Conservation (phyloP, 2,888 invertebrate genomes). For the Cryptosula pallasiana region DNA sequence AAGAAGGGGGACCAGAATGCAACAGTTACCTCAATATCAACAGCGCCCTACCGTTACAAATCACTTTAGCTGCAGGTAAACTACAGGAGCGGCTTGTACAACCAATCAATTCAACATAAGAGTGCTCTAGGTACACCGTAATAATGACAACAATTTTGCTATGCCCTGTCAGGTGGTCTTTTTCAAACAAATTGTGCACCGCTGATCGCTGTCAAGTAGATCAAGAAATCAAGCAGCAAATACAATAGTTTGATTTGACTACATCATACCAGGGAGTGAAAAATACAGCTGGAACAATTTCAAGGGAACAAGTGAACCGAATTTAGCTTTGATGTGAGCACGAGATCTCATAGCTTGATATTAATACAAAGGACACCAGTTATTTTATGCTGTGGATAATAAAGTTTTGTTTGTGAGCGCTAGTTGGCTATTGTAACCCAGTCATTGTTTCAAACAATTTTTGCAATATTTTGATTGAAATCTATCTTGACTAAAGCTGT, state of each 20-base stretch:
- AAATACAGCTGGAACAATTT: too few relatives aligned
- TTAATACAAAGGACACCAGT: not conserved
- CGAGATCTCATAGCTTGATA: not conserved
- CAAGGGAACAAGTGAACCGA: too few relatives aligned
- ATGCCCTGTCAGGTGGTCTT: too few relatives aligned
- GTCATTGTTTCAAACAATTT: not conserved
- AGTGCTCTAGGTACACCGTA: too few relatives aligned
- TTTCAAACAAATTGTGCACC: too few relatives aligned
- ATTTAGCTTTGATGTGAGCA: too few relatives aligned
- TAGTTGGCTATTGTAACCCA: too few relatives aligned
- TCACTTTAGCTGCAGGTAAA: too few relatives aligned
- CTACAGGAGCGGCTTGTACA: too few relatives aligned
- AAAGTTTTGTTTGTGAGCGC: not conserved
- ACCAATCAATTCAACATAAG: too few relatives aligned
- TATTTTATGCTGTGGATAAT: not conserved
- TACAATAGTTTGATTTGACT: not conserved
- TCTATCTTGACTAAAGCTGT: not conserved
- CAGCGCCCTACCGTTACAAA: not conserved
- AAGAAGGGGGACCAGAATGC: too few relatives aligned
- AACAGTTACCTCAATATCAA: not conserved
- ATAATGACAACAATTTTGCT: too few relatives aligned
- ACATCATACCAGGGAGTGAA: not conserved
- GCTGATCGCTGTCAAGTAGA: not conserved
- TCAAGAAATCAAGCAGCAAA: not conserved
- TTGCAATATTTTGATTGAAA: slow-evolving; percentile 13